Conservation (phyloP, 2,888 invertebrate species). For the Andrena marginata region DNA sequence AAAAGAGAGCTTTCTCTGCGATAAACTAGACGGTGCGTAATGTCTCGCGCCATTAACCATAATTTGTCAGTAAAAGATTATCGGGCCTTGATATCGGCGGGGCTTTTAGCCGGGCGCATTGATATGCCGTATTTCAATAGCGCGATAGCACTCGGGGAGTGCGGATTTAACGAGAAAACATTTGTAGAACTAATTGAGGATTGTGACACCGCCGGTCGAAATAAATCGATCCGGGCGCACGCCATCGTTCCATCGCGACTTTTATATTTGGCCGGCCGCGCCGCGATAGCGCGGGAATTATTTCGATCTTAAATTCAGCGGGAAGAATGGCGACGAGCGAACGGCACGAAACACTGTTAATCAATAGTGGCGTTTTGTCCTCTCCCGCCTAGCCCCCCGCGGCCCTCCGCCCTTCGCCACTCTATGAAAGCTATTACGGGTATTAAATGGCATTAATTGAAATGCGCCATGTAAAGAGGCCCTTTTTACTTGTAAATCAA, state of each 20-base stretch:
- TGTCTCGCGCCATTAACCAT: constrained; percentile 59
- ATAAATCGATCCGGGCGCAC: constrained; percentile 55
- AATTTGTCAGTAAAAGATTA: constrained; percentile 65
- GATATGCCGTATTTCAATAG: constrained; percentile 65
- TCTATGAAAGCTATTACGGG: constrained; percentile 30
- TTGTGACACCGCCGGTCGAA: constrained; percentile 46
- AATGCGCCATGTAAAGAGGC: constrained; percentile 25
- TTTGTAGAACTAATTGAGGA: constrained; percentile 65
- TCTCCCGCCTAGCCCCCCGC: background rate
- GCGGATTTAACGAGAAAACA: constrained; percentile 62
- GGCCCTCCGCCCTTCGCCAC: background rate
- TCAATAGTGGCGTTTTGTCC: constrained; percentile 36
- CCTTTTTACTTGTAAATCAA: constrained; percentile 51
- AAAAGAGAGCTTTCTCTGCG: background rate
- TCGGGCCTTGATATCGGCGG: constrained; percentile 51
- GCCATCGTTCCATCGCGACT: constrained; percentile 11
- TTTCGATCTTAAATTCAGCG: constrained; percentile 25
- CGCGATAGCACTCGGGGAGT: constrained; percentile 31
- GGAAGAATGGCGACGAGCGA: background rate
- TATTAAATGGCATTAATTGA: constrained; percentile 51
- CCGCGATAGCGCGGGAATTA: background rate
- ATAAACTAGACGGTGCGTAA: constrained; percentile 36
- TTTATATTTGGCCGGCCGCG: background rate
- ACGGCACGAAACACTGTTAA: constrained; percentile 27
- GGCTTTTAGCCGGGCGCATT: constrained; percentile 61